These are phyloP conservation scores for Volucella bombylans DNA, from an alignment of 2,888 invertebrate species.

Conservation along the genomic window DNA sequence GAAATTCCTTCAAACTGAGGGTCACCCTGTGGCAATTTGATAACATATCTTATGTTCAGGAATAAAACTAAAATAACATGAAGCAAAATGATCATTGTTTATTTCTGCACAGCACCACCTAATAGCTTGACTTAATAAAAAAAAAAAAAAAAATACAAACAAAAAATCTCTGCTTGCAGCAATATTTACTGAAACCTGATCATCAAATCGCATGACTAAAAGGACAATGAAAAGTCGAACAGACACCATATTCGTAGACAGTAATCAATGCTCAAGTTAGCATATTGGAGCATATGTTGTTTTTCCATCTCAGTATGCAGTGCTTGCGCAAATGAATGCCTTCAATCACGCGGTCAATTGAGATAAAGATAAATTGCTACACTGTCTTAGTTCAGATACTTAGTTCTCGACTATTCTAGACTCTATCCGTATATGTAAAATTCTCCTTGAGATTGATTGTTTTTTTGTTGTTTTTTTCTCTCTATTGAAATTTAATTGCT, in stretches of 20 bases:
- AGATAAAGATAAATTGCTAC: constrained; percentile 42
- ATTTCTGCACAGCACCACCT: too few relatives aligned
- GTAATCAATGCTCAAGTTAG: background rate
- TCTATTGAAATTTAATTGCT: constrained; percentile 63
- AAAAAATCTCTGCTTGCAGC: too few relatives aligned
- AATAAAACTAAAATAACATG: too few relatives aligned
- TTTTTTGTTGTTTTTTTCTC: constrained; percentile 16
- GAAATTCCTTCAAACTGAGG: too few relatives aligned
- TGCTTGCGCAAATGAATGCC: constrained; percentile 53
- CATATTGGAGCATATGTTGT: constrained; percentile 50
- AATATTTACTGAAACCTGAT: constrained; percentile 32
- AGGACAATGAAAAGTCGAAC: background rate
- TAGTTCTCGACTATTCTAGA: constrained; percentile 39
- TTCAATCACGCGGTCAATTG: constrained; percentile 53
- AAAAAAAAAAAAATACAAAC: too few relatives aligned
- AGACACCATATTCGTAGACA: constrained; percentile 10
- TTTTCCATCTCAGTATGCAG: constrained; percentile 18
- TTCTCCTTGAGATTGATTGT: constrained; percentile 55
- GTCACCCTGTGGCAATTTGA: too few relatives aligned
- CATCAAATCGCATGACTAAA: constrained; percentile 8
- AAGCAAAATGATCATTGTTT: too few relatives aligned
- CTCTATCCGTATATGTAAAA: background rate
- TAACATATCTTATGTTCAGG: too few relatives aligned
- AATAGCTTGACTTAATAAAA: too few relatives aligned
- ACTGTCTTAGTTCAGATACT: constrained; percentile 13